phyloP scores from a whole-genome alignment of 2,113 vertebrate species.

The Ctenomys sociabilis region DNA sequence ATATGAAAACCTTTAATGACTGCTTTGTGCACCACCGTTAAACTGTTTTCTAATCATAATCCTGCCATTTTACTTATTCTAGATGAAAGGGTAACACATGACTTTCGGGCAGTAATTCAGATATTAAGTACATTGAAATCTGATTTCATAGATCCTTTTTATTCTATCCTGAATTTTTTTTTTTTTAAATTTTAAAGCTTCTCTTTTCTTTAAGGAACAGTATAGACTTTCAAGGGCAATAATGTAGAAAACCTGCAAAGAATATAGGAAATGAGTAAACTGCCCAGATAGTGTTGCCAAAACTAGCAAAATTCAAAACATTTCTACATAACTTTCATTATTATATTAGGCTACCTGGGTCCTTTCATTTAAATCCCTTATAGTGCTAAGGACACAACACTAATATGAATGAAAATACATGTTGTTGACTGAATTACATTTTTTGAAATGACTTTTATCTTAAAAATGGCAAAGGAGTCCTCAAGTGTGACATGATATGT shows the following conservation, averaged over 20 bases:
- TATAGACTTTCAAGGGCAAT: constrained; percentile 40
- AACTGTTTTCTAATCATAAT: not conserved
- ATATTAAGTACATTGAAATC: not conserved
- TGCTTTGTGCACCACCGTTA: not conserved
- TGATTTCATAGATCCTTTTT: not conserved
- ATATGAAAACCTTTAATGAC: not conserved
- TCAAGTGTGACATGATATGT: not conserved
- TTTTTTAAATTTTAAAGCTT: not conserved
- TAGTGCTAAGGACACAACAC: constrained; percentile 52
- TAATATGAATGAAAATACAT: constrained; percentile 50
- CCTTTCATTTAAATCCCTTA: constrained; percentile 30
- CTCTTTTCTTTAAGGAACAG: constrained; percentile 33
- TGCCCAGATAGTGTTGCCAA: constrained; percentile 54
- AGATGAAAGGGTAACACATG: not conserved
- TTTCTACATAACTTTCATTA: constrained; percentile 52
- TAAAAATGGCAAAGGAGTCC: not conserved
- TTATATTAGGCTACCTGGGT: constrained; percentile 63
- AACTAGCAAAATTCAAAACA: constrained; percentile 39
- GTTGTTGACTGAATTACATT: not conserved
- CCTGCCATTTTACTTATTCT: not conserved
- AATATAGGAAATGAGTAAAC: constrained; percentile 21
- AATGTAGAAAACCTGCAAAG: constrained; percentile 42
- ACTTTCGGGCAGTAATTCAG: not conserved
- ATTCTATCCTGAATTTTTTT: not conserved
- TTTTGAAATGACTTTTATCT: not conserved